phyloP scores from a whole-genome alignment of 2,797 vertebrate species.

The Fistularia tabacaria region DNA sequence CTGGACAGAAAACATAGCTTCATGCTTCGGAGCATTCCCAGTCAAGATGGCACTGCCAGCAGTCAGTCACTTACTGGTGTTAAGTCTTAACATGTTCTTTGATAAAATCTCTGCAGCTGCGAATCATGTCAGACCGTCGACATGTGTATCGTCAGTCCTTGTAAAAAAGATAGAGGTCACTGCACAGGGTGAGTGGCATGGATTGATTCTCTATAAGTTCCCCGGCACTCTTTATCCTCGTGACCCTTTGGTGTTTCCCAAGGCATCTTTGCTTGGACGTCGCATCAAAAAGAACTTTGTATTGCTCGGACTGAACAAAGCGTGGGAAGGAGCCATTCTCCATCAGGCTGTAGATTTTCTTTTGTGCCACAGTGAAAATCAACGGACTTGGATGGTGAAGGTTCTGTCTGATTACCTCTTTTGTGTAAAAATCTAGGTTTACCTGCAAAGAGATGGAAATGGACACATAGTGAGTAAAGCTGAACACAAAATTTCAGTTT shows the following conservation, averaged over 20 bases:
- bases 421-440: constrained; percentile 85
- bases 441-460: constrained; percentile 68
- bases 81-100: too few species aligned
- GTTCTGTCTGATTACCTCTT: constrained; percentile 74
- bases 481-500: too few species aligned
- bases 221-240: constrained; percentile 16
- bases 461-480: neutral
- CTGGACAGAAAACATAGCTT: too few species aligned
- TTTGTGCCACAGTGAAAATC: constrained; percentile 80
- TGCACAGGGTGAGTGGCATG: constrained; percentile 11
- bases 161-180: constrained; percentile 9
- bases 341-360: constrained; percentile 83
- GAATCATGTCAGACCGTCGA: neutral
- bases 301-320: constrained; percentile 80
- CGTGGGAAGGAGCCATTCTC: constrained; percentile 82
- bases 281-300: constrained; percentile 73
- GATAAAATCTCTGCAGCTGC: neutral
- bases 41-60: too few species aligned
- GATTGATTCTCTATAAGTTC: constrained; percentile 13
- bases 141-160: constrained; percentile 17
- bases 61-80: too few species aligned
- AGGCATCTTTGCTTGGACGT: constrained; percentile 34
- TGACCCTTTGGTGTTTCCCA: constrained; percentile 14
- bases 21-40: too few species aligned
- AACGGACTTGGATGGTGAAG: constrained; percentile 72